phyloP scores from a whole-genome alignment of 2,113 vertebrate genomes.

The Otis tarda region DNA sequence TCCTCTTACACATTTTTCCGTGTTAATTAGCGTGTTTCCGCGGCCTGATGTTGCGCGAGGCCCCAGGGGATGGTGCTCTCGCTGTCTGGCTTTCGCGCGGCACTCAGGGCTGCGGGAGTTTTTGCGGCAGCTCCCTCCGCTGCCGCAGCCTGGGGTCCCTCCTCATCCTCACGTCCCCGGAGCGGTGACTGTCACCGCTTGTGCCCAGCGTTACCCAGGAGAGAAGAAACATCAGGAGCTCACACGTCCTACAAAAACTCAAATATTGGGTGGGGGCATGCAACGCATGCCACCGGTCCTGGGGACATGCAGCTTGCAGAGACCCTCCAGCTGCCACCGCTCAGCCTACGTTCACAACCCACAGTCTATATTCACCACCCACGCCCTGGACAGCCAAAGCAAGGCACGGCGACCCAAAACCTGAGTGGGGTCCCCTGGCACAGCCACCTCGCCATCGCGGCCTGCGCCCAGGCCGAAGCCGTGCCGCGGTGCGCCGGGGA shows the following conservation, averaged over 20 bases:
- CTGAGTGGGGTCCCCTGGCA: fast-evolving
- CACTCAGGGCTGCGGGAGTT: fast-evolving
- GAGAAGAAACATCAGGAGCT: not conserved
- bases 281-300: not conserved
- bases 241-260: not conserved
- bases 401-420: fast-evolving
- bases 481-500: fast-evolving
- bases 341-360: fast-evolving
- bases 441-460: fast-evolving
- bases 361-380: not conserved
- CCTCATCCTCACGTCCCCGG: not conserved
- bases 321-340: not conserved
- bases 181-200: fast-evolving
- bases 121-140: not conserved
- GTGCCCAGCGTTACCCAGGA: not conserved
- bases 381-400: not conserved
- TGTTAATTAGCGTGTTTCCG: not conserved
- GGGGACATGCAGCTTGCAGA: not conserved
- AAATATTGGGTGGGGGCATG: fast-evolving
- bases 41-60: not conserved
- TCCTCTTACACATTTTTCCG: not conserved
- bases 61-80: not conserved
- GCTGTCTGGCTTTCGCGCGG: fast-evolving
- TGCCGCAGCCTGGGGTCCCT: not conserved
- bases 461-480: not conserved